phyloP scores from a whole-genome alignment of 2,888 invertebrate species.

The Entomobrya multifasciata region DNA sequence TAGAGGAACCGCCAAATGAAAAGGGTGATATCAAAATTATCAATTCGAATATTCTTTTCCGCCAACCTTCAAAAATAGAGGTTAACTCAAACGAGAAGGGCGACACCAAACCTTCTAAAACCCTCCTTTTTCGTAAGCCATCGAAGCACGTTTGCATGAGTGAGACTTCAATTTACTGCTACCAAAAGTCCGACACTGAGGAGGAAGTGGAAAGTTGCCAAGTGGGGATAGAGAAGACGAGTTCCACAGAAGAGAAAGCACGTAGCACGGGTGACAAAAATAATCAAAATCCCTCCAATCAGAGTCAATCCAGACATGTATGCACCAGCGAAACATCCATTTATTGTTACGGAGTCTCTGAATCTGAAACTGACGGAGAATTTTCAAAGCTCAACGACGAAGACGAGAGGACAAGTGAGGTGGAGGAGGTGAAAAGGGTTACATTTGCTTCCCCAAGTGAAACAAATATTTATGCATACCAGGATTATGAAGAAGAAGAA shows the following conservation, averaged over 20 bases:
- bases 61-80: neutral
- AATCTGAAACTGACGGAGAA: neutral
- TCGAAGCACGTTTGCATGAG: neutral
- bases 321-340: conserved; percentile 2
- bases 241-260: too few relatives aligned
- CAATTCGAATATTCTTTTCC: neutral
- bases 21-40: too few relatives aligned
- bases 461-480: conserved; percentile 55
- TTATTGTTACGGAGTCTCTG: neutral
- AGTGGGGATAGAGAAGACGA: too few relatives aligned
- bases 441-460: conserved; percentile 36
- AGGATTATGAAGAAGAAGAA: neutral
- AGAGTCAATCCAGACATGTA: neutral
- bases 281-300: too few relatives aligned
- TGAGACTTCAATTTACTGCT: conserved; percentile 9
- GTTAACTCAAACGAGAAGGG: too few relatives aligned
- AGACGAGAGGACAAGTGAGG: too few relatives aligned
- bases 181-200: neutral
- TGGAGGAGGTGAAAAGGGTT: conserved; percentile 28
- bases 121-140: neutral
- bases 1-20: too few relatives aligned
- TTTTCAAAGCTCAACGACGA: too few relatives aligned
- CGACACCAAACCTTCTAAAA: too few relatives aligned
- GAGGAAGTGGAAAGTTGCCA: too few relatives aligned
- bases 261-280: too few relatives aligned